Evolutionary conservation across 2,113 vertebrate species (phyloP).

Genomic region (Gavialis gangeticus): DNA sequence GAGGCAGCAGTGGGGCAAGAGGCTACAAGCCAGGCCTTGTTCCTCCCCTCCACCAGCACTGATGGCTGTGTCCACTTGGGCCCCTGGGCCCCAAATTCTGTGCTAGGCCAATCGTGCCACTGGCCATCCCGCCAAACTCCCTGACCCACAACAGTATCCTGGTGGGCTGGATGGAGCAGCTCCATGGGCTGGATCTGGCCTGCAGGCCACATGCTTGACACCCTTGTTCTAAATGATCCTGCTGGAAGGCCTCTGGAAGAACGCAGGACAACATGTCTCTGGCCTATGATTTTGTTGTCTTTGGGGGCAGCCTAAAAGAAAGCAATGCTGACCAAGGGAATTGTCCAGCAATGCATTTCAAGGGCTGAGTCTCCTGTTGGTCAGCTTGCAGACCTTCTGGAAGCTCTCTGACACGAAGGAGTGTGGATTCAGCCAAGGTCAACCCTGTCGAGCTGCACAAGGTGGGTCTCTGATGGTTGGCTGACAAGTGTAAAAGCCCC

Average conservation of each 20-base stretch:
- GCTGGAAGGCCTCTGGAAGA: not conserved
- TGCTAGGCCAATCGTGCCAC: no score
- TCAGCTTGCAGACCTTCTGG: not conserved
- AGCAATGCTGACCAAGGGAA: not conserved
- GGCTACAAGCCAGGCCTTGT: no score
- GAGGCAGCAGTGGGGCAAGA: no score
- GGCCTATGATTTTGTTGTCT: not conserved
- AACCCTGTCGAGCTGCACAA: not conserved
- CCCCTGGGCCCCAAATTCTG: no score
- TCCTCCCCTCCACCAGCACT: no score
- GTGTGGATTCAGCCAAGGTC: not conserved
- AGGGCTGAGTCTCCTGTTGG: not conserved
- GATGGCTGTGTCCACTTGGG: no score
- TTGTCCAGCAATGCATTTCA: not conserved
- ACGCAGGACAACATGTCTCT: not conserved
- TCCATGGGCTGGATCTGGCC: not conserved
- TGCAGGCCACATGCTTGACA: not conserved
- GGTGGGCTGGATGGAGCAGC: fast-evolving
- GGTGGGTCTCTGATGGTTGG: not conserved
- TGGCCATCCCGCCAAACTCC: no score
- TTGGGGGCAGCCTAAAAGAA: not conserved
- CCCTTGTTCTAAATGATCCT: not conserved
- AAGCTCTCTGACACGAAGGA: not conserved
- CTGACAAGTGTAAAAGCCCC: not conserved
- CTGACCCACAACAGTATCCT: not conserved